Conservation (phyloP, 1,140 invertebrate species). For the Cryptotermes secundus region DNA sequence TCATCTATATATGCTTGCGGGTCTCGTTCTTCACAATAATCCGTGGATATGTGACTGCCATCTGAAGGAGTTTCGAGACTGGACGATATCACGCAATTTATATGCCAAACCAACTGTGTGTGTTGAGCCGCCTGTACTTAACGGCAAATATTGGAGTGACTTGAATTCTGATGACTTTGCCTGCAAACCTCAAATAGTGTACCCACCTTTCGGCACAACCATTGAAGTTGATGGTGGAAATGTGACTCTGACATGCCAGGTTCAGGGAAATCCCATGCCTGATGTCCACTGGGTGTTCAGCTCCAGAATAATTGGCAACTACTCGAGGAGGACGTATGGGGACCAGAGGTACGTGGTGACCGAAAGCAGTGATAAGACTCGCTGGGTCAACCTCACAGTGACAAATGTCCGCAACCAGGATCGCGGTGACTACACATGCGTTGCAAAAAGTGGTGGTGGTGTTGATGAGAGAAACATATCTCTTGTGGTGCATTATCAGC, state of each 20-base stretch:
- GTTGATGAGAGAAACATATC: slow-evolving; percentile 72
- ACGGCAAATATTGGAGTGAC: slow-evolving; percentile 69
- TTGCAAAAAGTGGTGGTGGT: slow-evolving; percentile 82
- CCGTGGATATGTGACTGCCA: slow-evolving; percentile 88
- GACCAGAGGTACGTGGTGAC: slow-evolving; percentile 40
- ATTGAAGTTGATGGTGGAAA: slow-evolving; percentile 44
- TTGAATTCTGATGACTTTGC: slow-evolving; percentile 74
- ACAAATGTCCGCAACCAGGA: slow-evolving; percentile 68
- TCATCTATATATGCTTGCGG: slow-evolving; percentile 63
- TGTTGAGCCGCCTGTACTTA: slow-evolving; percentile 62
- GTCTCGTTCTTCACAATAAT: slow-evolving; percentile 75
- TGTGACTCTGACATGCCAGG: slow-evolving; percentile 65
- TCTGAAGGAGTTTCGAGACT: slow-evolving; percentile 75
- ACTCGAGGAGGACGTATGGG: slow-evolving; percentile 48
- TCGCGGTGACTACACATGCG: slow-evolving; percentile 84
- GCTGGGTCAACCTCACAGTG: slow-evolving; percentile 79
- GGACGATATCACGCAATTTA: slow-evolving; percentile 67
- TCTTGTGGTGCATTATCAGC: slow-evolving; percentile 54
- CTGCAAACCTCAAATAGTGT: slow-evolving; percentile 74
- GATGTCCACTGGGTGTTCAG: slow-evolving; percentile 74
- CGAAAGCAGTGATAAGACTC: slow-evolving; percentile 44
- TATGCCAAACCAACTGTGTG: slow-evolving; percentile 72
- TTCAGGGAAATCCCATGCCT: slow-evolving; percentile 72
- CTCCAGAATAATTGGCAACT: slow-evolving; percentile 59
- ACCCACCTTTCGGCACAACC: slow-evolving; percentile 50